Percentiles rank a stretch among this genome's conserved stretches.
These are phyloP conservation scores for Sitobion miscanthi DNA, from an alignment of 1,140 invertebrate genomes.

Conservation along the genomic window DNA sequence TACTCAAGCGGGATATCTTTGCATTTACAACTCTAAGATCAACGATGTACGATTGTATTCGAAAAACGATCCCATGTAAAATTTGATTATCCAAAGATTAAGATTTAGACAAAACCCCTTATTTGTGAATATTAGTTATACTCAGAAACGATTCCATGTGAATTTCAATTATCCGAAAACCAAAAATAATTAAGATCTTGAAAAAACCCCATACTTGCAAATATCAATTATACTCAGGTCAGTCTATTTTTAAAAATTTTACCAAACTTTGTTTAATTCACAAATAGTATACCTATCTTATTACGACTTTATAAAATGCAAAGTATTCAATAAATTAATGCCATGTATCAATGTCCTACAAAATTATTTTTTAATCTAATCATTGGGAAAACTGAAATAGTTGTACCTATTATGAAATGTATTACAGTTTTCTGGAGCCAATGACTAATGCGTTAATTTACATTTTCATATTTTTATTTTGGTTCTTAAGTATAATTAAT, in stretches of 20 bases:
- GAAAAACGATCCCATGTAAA: not conserved
- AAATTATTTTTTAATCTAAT: not conserved
- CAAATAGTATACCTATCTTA: not conserved
- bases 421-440: not conserved
- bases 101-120: not conserved
- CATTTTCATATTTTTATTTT: not conserved
- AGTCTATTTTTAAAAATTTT: too few species aligned
- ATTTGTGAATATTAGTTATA: not conserved
- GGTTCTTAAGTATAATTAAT: not conserved
- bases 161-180: not conserved
- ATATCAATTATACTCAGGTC: too few species aligned
- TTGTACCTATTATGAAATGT: not conserved
- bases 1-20: not conserved
- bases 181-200: not conserved
- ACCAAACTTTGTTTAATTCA: not conserved
- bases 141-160: not conserved
- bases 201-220: not conserved
- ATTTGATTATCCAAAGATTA: not conserved
- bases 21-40: not conserved
- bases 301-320: not conserved
- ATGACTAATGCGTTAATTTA: not conserved
- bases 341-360: not conserved
- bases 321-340: not conserved
- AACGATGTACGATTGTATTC: not conserved
- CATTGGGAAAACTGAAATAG: not conserved